Base-by-base conservation (phyloP, 2,888 invertebrate genomes). In the Drosophila conformis region DNA sequence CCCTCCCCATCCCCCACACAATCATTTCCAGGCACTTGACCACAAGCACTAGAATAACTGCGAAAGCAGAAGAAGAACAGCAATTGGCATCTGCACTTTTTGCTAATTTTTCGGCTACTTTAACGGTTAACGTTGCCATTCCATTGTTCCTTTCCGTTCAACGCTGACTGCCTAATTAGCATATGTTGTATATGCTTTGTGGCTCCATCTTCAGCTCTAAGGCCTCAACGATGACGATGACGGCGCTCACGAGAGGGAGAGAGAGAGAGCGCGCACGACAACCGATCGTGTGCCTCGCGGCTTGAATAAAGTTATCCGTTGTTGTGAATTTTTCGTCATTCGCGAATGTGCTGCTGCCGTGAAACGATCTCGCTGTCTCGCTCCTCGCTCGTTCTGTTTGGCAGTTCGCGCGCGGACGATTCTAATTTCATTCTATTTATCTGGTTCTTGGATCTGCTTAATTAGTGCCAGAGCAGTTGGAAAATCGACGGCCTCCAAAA, bases 291-390 rank as follows among this genome's bases (percentile, higher is more conserved):
- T 18, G 49, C 25, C 69, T 58, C 36, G 69, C 51, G 63, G 70
- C 62, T 46, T 66, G 79, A 57, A 73, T 77, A 73, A 87, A 89
- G 85, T 92, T 92, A 92, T 87, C 91, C 91, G 71, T 76, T 80
- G 86, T 87, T 82, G 81, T 83, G 90, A 88, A 87, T 92, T 90
- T 88, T 90, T 86, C 89, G 80, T 91, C 91, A 91, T 91, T 91
- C 91, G 91, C 87, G 76, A 87, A 86, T 79, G 80, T 83, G 78
- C 66, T 81, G 73, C 63, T 69, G 76, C 49, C 71, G 78, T 67
- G 73, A 76, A 78, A 73, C 82, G 82, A 86, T 91, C 87, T 82
- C 15, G 15, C 2, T 46, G 1, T 15, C 13, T 13, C 13, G 21
- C 21, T 46, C 21, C 46, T 25, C 25, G 25, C 15, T 46, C 8